Percentiles rank a stretch among this genome's conserved stretches.
These are phyloP conservation scores for Amblyjoppa fuscipennis DNA, from an alignment of 2,888 invertebrate genomes.

Conservation along the genomic window DNA sequence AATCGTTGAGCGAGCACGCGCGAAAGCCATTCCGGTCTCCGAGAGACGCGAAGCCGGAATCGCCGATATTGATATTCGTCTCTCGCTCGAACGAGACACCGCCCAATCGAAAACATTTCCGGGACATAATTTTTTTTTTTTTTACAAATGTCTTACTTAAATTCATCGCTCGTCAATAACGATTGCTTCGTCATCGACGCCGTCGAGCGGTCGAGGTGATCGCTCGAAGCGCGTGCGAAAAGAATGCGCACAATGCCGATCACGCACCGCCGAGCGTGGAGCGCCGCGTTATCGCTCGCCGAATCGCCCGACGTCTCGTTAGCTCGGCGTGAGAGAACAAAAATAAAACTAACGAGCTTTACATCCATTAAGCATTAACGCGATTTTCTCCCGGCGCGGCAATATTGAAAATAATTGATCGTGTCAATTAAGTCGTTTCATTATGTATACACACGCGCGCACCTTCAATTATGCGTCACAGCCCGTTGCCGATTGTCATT, in stretches of 20 bases:
- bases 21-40: not conserved
- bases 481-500: constrained; percentile 39
- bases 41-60: constrained; percentile 1
- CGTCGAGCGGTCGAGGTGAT: not conserved
- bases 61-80: constrained; percentile 22
- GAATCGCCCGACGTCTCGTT: constrained; percentile 40
- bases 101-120: not conserved
- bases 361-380: constrained; percentile 47
- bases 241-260: not conserved
- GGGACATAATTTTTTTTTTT: not conserved
- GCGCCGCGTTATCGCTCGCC: constrained; percentile 3
- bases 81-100: constrained; percentile 7
- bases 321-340: constrained; percentile 9
- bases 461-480: constrained; percentile 61
- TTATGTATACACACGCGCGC: constrained; percentile 44
- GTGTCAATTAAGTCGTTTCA: constrained; percentile 67
- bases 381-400: constrained; percentile 33
- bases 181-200: not conserved
- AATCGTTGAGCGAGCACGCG: constrained; percentile 51
- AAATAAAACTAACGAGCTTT: constrained; percentile 29
- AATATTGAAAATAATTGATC: constrained; percentile 68
- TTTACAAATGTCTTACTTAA: not conserved
- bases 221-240: not conserved
- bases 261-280: constrained; percentile 10
- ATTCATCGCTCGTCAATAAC: not conserved